A percentile compares a stretch with the other conserved stretches of the same genome.
Conservation (phyloP, 2,113 vertebrate genomes). For the Thunnus maccoyii region DNA sequence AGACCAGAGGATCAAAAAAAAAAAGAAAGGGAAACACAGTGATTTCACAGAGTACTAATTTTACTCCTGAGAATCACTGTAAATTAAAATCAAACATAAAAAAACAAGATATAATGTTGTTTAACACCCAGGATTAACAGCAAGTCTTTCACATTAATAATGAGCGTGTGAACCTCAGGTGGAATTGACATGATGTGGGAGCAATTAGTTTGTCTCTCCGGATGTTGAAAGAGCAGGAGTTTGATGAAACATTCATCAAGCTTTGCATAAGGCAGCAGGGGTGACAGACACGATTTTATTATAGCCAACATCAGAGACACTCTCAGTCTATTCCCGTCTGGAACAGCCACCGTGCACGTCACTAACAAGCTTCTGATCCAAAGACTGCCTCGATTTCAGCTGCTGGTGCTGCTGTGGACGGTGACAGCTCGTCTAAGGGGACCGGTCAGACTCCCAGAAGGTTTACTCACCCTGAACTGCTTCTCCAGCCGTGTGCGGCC, state of each 20-base stretch:
- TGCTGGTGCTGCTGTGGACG: not conserved
- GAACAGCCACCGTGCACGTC: conserved; percentile 7
- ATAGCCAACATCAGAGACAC: conserved; percentile 61
- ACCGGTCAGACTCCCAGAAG: conserved; percentile 31
- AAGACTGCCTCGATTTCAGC: conserved; percentile 31
- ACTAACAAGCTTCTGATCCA: conserved; percentile 60
- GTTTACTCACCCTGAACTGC: conserved; percentile 93
- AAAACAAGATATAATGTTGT: conserved; percentile 22
- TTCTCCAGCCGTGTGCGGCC: conserved; percentile 94
- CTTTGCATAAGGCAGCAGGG: conserved; percentile 53
- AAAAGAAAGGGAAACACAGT: too few species aligned
- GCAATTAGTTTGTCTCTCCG: conserved; percentile 63
- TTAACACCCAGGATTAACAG: conserved; percentile 31
- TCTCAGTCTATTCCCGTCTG: conserved; percentile 46
- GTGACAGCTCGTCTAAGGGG: conserved; percentile 38
- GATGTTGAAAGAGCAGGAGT: conserved; percentile 55
- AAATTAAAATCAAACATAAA: conserved; percentile 19
- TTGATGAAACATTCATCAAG: conserved; percentile 68
- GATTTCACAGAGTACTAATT: not conserved
- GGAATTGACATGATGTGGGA: conserved; percentile 54
- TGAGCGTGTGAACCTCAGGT: conserved; percentile 31
- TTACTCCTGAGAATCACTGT: conserved; percentile 6
- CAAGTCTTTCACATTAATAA: conserved; percentile 33
- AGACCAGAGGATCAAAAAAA: conserved; percentile 21
- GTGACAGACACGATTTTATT: conserved; percentile 69